Percentiles rank a stretch among this genome's conserved stretches.
Conservation (phyloP, 2,888 invertebrate genomes). For the Cantharis lateralis region DNA sequence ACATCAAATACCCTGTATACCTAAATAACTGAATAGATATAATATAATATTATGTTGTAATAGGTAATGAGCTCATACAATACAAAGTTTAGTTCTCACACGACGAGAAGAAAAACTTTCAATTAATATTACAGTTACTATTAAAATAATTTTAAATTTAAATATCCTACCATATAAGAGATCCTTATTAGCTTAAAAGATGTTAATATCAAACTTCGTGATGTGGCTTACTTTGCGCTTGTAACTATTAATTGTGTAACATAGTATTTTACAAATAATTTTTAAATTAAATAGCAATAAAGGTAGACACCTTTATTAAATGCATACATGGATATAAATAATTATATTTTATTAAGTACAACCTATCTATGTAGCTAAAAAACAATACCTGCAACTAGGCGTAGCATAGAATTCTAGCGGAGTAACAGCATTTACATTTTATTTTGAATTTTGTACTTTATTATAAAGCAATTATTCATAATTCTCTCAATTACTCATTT, state of each 20-base stretch:
- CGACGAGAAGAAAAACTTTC: not conserved
- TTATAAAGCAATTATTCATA: too few species aligned
- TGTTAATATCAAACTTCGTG: not conserved
- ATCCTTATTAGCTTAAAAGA: not conserved
- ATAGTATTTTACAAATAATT: not conserved
- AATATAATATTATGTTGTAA: not conserved
- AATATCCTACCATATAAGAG: not conserved
- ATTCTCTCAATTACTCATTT: too few species aligned
- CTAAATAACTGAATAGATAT: too few species aligned
- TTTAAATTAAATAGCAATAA: not conserved
- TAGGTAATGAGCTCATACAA: not conserved
- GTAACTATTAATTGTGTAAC: not conserved
- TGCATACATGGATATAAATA: not conserved
- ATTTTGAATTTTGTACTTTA: too few species aligned
- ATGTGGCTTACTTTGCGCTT: not conserved
- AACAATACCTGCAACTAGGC: not conserved
- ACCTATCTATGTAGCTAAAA: not conserved
- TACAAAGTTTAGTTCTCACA: not conserved
- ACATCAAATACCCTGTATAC: not conserved
- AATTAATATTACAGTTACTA: not conserved
- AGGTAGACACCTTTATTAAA: not conserved
- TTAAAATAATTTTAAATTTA: not conserved
- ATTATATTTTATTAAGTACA: not conserved
- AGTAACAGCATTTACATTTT: too few species aligned
- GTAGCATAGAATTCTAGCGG: too few species aligned